Evolutionary conservation across 2,113 vertebrate species (phyloP).

Genomic region (Mystacornis crossleyi): DNA sequence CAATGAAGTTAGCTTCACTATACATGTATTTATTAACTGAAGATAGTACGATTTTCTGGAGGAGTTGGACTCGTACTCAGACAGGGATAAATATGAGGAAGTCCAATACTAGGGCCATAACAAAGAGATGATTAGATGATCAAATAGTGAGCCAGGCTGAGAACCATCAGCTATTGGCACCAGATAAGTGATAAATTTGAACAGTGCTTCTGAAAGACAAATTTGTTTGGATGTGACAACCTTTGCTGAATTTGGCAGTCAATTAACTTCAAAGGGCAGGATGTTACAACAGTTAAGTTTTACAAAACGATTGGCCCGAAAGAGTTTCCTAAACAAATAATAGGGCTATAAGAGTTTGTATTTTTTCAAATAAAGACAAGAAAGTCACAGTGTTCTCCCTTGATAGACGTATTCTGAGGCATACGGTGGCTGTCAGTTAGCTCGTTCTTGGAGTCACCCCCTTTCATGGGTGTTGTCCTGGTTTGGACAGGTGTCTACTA

Average conservation of each 20-base stretch:
- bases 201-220: not conserved
- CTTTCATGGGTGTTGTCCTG: not conserved
- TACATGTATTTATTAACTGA: not conserved
- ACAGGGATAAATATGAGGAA: not conserved
- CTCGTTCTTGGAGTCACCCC: not conserved
- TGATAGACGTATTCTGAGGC: not conserved
- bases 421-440: not conserved
- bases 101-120: not conserved
- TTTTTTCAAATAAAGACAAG: not conserved
- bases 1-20: not conserved
- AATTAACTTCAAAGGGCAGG: not conserved
- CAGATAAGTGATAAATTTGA: not conserved
- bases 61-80: not conserved
- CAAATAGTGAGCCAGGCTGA: not conserved
- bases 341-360: not conserved
- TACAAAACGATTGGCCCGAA: not conserved
- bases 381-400: not conserved
- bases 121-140: not conserved
- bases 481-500: too few relatives aligned
- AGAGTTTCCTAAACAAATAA: not conserved
- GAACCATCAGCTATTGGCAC: not conserved
- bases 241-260: not conserved
- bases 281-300: not conserved
- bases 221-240: not conserved
- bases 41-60: not conserved